Evolutionary conservation across 2,113 vertebrate genomes (phyloP).

Genomic region (Lophochroa leadbeateri): DNA sequence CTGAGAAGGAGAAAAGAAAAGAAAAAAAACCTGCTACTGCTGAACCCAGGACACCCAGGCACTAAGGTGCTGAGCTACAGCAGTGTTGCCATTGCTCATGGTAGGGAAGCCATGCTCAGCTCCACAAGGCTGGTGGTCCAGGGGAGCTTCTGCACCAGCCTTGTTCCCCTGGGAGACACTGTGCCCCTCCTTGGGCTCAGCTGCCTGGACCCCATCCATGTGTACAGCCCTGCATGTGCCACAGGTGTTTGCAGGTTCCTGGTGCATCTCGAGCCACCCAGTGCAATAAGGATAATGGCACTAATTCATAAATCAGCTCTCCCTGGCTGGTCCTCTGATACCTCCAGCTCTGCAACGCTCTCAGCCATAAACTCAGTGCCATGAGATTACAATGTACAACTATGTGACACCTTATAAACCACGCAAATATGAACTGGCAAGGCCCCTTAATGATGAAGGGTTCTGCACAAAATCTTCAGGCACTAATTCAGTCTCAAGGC

Average conservation of each 20-base stretch:
- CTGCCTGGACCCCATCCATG: background rate
- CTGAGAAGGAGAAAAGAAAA: too few relatives aligned
- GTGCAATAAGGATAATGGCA: too few relatives aligned
- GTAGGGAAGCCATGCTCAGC: background rate
- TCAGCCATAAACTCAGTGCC: background rate
- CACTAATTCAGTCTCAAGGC: constrained; percentile 16
- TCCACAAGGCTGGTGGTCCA: background rate
- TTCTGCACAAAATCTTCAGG: constrained; percentile 25
- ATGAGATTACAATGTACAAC: constrained; percentile 35
- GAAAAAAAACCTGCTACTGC: too few relatives aligned
- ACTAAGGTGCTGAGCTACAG: background rate
- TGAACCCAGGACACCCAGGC: background rate
- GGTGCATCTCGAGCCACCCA: too few relatives aligned
- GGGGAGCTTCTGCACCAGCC: background rate
- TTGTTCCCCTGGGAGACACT: fast-evolving
- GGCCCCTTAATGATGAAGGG: background rate
- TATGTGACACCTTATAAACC: constrained; percentile 28
- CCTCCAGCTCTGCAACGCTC: background rate
- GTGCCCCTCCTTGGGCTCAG: background rate
- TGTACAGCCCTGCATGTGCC: background rate
- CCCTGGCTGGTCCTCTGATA: background rate
- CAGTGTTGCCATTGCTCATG: background rate
- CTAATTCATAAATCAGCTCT: background rate
- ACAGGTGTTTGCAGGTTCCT: background rate
- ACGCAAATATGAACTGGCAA: constrained; percentile 22